Conservation (phyloP, 2,888 invertebrate genomes). For the Gastracanthus pulcherrimus region DNA sequence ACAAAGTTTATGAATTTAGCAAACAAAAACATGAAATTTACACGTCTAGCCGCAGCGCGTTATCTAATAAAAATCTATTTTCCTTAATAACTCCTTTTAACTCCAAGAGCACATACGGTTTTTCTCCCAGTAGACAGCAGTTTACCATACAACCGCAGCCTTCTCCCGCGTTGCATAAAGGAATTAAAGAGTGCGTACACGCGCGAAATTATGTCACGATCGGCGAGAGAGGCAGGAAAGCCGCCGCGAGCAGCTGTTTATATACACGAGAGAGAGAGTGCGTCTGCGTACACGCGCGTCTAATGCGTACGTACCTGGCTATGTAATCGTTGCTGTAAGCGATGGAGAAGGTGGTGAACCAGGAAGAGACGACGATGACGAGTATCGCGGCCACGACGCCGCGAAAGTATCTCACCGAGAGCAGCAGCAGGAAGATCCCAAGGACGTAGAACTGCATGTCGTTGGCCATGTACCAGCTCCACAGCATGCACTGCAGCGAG, state of each 20-base stretch:
- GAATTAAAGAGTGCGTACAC: not conserved
- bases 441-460: constrained; percentile 77
- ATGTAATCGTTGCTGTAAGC: constrained; percentile 87
- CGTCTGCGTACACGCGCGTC: constrained; percentile 68
- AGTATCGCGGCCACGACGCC: constrained; percentile 81
- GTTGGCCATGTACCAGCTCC: constrained; percentile 78
- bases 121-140: too few species aligned
- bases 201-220: constrained; percentile 41
- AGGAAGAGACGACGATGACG: constrained; percentile 84
- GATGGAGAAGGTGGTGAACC: constrained; percentile 87
- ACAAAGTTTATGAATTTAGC: too few species aligned
- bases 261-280: not conserved
- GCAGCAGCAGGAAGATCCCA: constrained; percentile 75
- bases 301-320: constrained; percentile 72
- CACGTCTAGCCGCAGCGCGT: too few species aligned
- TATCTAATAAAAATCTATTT: too few species aligned
- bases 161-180: constrained; percentile 20
- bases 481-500: constrained; percentile 75
- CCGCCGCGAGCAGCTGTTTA: not conserved
- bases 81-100: too few species aligned
- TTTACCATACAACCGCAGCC: too few species aligned
- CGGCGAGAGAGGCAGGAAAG: too few species aligned
- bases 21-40: too few species aligned
- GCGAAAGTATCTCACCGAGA: constrained; percentile 79
- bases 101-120: too few species aligned